Base-by-base conservation (phyloP, 2,113 vertebrate species). In the Columba livia region DNA sequence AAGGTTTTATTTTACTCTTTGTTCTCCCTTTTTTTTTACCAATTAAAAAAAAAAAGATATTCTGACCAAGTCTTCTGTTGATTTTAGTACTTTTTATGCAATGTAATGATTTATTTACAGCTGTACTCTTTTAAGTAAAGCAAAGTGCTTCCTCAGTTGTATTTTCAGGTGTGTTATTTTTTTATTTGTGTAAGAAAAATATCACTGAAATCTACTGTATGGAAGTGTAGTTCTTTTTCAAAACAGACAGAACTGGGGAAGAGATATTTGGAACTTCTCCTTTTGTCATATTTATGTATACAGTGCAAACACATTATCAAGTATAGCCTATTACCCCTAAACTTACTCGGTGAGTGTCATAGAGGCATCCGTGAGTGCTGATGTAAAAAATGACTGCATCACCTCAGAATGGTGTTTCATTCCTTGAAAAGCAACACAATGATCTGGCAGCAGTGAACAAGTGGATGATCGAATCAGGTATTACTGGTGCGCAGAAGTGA, bases 1-100 rank as follows among this genome's bases (percentile, higher is more conserved):
- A 97, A 97, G 97, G 96, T 97, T 97, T 98, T 97, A 54, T 97
- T 97, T 97, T 94, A 86, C 90, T 95, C 97, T 98, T 96, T 89
- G 83, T 95, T 94, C 94, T 94, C 78, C 97, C 85, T 95, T 95
- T 97, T 93, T 54, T 97, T 98, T 95, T 92, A 90, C 80, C 94
- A 98, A 97, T 95, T 95, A 86, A 94, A 94, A 97, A 26, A 23
- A 97, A 94, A 92, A 88, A 74, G 61, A 97, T 91, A 79, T 92
- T 90, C 95, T 96, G 82, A 86, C 84, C 69, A 97, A 94, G 94
- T 71, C 97, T 97, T 91, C 92, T 96, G 94, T 85, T 65, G 50
- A 88, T 90, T 97, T 97, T 80, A 95, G 92, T 75, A 85, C 78
- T 94, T 98, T 97, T 95, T 74, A 95, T 90, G 88, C 84, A 61